Evolutionary conservation across 2,888 invertebrate genomes (phyloP), one percentile per base, ranked within the genome.

Genomic region (Caenorhabditis sp.): DNA sequence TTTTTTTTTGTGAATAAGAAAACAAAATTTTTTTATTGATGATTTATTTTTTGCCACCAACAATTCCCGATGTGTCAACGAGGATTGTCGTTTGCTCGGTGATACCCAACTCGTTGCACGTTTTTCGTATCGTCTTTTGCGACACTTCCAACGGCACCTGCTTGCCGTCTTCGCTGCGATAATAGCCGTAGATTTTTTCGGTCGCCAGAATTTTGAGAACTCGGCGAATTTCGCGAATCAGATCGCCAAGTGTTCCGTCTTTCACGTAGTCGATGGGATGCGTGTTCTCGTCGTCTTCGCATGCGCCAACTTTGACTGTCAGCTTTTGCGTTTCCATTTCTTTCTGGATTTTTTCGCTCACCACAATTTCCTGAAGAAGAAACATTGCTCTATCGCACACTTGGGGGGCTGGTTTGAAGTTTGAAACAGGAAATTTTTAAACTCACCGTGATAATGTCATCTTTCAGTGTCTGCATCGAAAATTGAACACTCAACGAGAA

Each of bases 131-230:
- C 1, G 78, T 76, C 8, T 51, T 66, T 43, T 69, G 67, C 12
- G 58, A 75, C 3, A 81, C 77, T 57, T 76, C 69, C 58, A 81
- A 60, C 49, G n/a, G 21, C n/a, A 21, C 14, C 14, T 23, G n/a
- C 3, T 43, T 17, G 1, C 21, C 63, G 12, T 68, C 62, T 14
- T 70, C 77, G 10, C 79, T 77, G 10, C 79, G 73, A 62, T 76
- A 78, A 54, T 82, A 82, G 10, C 82, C 82, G 61, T 82, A 82
- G 21, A 81, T 79, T 55, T 81, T 81, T 58, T 83, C 82, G 19
- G 79, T 80, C 12, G 80, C 71, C 36, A 80, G 67, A 59, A 83
- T 81, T 64, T 77, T 77, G 21, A 55, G 23, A 55, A 26, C 55
- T 55, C 55, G 24, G 10, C 55, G 76, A 27, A 77, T 61, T 58